Conservation (phyloP, 2,113 vertebrate genomes). For the Todiramphus chloris region DNA sequence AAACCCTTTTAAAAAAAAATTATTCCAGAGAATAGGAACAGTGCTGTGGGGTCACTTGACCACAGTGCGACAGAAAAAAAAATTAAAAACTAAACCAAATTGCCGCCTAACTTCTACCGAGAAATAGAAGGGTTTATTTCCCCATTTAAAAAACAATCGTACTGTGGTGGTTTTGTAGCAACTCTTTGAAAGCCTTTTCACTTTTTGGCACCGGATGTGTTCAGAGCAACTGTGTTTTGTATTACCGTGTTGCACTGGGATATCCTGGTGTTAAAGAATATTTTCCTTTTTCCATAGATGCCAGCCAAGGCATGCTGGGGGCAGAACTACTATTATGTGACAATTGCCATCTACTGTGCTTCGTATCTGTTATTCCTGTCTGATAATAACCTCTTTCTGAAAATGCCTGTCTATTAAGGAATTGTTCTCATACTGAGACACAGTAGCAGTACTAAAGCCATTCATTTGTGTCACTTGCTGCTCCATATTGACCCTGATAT, state of each 20-base stretch:
- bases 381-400: not conserved
- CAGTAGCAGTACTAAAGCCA: not conserved
- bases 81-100: not conserved
- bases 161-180: not conserved
- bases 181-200: not conserved
- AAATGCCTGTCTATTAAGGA: not conserved
- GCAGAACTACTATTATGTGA: not conserved
- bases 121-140: not conserved
- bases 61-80: not conserved
- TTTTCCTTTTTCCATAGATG: slow-evolving; percentile 7
- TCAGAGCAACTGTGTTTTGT: not conserved
- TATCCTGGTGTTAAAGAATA: slow-evolving; percentile 10
- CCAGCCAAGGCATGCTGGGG: not conserved
- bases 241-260: not conserved
- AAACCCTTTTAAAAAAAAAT: not conserved
- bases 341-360: not conserved
- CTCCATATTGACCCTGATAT: not conserved
- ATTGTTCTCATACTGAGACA: not conserved
- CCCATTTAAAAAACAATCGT: not conserved
- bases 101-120: not conserved
- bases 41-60: not conserved
- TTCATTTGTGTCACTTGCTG: not conserved
- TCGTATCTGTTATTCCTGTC: not conserved
- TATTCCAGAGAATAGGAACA: not conserved
- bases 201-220: not conserved